Base-by-base conservation (phyloP, 2,888 invertebrate species). In the Stramonita haemastoma region DNA sequence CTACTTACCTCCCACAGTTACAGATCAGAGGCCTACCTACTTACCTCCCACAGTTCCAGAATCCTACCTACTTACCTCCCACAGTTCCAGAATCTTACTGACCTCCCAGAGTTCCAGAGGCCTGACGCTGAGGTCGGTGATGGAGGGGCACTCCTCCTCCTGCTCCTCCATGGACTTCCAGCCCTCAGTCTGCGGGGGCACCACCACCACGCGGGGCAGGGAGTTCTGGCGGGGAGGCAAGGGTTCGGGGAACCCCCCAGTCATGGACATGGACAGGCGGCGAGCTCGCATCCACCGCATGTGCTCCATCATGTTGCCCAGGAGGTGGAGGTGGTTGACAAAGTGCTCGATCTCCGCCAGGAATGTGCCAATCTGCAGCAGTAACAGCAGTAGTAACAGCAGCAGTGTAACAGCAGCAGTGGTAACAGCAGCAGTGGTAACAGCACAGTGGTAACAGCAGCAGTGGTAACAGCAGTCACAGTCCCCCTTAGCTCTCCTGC, bases 171-270 rank as follows among this genome's bases (percentile, higher is more conserved):
- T 4, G 57, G 6, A 6, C 46, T 15, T 5, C 29, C 26, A 56
- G 46, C 26, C 56, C 46, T 83, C 83, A 13, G 22, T 46, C 29
- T 57, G 26, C 1, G 84, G 84, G 15, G 84, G 84, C 57, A 85
- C 84, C 22, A 85, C 84, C n/a, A 85, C 5, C n/a, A 85, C 84
- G n/a, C 84, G 56, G 46, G n/a, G 84, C n/a, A n/a, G n/a, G n/a
- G 46, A n/a, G n/a, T 0, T 15, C 11, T 26, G 57, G 13, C 84
- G 56, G 19, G 84, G 57, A 1, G 84, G 57, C 84, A 85, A 6
- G 84, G n/a, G 57, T 17, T 85, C 84, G 8, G 29, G 56, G 11
- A 11, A 4, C 15, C 0, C 6, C 19, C 29, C 15, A 22, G 22
- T 19, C 86, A 60, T 32, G 60, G 60, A 5, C 86, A 86, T 17